Conservation (phyloP, 2,888 invertebrate genomes). For the Acleris holmiana region DNA sequence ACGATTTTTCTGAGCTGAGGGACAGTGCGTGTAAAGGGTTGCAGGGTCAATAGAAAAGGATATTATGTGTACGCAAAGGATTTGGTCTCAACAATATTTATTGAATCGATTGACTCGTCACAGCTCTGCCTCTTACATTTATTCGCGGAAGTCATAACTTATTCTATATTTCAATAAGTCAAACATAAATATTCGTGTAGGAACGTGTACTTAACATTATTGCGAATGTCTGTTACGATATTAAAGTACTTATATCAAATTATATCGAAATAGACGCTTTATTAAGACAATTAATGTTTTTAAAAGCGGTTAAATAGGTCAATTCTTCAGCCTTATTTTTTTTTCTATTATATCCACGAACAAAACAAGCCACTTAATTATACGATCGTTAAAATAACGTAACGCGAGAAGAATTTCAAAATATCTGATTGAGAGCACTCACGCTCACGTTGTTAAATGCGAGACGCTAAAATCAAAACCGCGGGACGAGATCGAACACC, state of each 20-base stretch:
- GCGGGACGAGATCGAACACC: neutral
- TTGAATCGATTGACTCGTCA: conserved; percentile 21
- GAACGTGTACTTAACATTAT: neutral
- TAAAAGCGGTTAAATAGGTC: too few species aligned
- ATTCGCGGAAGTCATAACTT: neutral
- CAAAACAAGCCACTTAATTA: conserved; percentile 2
- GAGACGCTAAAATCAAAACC: conserved; percentile 7
- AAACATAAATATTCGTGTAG: too few species aligned
- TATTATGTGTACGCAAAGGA: conserved; percentile 37
- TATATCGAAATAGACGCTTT: conserved; percentile 1
- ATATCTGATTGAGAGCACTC: conserved; percentile 8
- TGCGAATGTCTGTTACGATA: neutral
- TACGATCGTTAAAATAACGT: conserved; percentile 1
- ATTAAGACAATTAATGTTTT: too few species aligned
- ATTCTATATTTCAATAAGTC: neutral
- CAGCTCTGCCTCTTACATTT: neutral
- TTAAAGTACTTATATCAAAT: neutral
- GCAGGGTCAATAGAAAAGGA: conserved; percentile 27
- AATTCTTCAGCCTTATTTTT: neutral
- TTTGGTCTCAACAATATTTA: conserved; percentile 29
- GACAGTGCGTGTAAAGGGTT: conserved; percentile 21
- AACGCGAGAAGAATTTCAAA: conserved; percentile 5
- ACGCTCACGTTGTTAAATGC: neutral
- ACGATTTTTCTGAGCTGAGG: conserved; percentile 7
- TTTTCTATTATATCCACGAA: neutral